phyloP scores from a whole-genome alignment of 2,113 vertebrate species.

The Bubo scandiacus region DNA sequence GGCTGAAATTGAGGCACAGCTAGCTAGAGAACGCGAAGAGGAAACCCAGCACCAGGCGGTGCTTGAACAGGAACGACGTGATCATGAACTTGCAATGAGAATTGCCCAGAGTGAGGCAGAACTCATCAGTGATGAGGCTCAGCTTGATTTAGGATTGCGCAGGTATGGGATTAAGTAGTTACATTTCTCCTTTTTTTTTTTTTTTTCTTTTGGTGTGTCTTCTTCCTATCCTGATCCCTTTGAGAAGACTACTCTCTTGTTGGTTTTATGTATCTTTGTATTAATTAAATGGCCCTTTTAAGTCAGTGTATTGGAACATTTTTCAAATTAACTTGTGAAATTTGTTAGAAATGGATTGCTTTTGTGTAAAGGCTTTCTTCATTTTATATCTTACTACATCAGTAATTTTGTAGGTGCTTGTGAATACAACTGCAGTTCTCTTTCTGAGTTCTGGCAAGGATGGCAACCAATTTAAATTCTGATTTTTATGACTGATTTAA shows the following conservation, averaged over 20 bases:
- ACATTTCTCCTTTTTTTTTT: not conserved
- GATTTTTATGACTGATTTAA: not conserved
- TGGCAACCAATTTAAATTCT: not conserved
- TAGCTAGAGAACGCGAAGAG: conserved; percentile 86
- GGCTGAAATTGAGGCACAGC: conserved; percentile 90
- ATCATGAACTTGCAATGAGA: conserved; percentile 91
- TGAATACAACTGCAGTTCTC: not conserved
- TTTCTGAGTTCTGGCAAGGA: not conserved
- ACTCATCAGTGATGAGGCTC: conserved; percentile 89
- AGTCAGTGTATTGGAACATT: not conserved
- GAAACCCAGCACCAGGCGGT: conserved; percentile 83
- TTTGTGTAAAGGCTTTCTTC: not conserved
- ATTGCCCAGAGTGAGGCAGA: conserved; percentile 93
- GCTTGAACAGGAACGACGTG: conserved; percentile 91
- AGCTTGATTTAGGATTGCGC: conserved; percentile 78
- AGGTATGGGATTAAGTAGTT: conserved; percentile 75
- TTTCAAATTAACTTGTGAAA: not conserved
- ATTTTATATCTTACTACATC: not conserved
- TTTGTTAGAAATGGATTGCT: not conserved
- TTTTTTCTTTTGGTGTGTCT: too few relatives aligned
- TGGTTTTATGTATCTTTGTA: not conserved
- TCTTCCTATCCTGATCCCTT: not conserved
- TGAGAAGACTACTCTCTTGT: not conserved
- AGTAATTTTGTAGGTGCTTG: not conserved
- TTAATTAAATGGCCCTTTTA: not conserved